These are phyloP conservation scores for Gymnopithys bicolor DNA, from an alignment of 2,797 vertebrate species.

Conservation along the genomic window DNA sequence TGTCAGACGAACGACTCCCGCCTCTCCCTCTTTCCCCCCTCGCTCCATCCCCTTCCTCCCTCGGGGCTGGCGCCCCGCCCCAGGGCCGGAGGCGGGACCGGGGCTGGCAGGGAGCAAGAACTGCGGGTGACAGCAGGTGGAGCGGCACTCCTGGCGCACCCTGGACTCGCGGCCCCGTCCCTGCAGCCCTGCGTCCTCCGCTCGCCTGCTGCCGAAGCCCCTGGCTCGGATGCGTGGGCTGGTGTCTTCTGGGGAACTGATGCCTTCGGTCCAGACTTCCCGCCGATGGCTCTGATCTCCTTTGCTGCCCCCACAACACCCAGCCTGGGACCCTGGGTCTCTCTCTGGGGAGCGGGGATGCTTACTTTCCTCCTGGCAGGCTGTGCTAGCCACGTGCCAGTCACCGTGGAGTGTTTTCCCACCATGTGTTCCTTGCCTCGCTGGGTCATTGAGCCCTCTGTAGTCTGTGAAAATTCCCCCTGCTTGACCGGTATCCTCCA, in stretches of 20 bases:
- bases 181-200: neutral
- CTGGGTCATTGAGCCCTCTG: neutral
- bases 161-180: neutral
- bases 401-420: neutral
- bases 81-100: slow-evolving; percentile 58
- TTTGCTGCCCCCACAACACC: neutral
- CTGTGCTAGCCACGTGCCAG: neutral
- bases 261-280: neutral
- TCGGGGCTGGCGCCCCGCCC: slow-evolving; percentile 51
- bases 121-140: slow-evolving; percentile 46
- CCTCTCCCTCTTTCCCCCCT: neutral
- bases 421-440: neutral
- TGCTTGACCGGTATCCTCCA: neutral
- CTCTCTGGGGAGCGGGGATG: neutral
- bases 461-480: neutral
- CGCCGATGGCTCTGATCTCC: neutral
- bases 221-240: neutral
- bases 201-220: neutral
- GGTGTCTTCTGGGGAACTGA: neutral
- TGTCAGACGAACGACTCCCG: rapidly evolving
- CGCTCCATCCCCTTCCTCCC: slow-evolving; percentile 9
- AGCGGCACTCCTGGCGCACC: rapidly evolving
- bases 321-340: neutral
- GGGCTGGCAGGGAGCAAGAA: neutral
- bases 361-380: neutral